Percentiles rank a stretch among this genome's conserved stretches.
These are phyloP conservation scores for Drosophila differens DNA, from an alignment of 2,888 invertebrate genomes.

Conservation along the genomic window DNA sequence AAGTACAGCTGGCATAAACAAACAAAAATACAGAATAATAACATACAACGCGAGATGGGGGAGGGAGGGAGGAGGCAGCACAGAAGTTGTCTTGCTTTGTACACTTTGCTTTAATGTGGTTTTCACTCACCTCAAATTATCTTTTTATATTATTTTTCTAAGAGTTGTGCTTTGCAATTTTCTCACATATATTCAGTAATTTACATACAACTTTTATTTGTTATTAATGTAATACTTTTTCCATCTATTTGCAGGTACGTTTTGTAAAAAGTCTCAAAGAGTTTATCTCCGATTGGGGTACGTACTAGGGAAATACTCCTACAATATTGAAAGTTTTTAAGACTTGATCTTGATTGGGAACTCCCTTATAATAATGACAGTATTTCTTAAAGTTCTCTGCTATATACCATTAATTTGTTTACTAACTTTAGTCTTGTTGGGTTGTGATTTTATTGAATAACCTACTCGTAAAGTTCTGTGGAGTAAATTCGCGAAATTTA, in stretches of 20 bases:
- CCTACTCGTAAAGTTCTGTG: not conserved
- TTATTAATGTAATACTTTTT: slow-evolving; percentile 8
- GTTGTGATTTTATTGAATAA: not conserved
- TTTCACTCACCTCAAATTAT: not conserved
- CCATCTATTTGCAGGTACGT: slow-evolving; percentile 60
- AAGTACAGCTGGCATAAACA: slow-evolving; percentile 27
- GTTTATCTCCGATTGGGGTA: not conserved
- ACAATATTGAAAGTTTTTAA: not conserved
- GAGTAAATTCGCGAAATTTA: not conserved
- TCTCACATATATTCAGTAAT: not conserved
- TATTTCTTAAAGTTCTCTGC: not conserved
- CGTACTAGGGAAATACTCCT: slow-evolving; percentile 8
- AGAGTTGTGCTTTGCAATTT: not conserved
- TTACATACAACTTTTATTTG: not conserved
- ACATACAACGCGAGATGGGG: slow-evolving; percentile 8
- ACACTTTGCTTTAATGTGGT: slow-evolving; percentile 13
- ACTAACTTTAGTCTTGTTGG: not conserved
- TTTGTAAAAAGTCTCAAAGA: not conserved
- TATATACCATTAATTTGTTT: not conserved
- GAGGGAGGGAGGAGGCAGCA: not conserved
- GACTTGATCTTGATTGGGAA: not conserved
- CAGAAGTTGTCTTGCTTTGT: slow-evolving; percentile 5
- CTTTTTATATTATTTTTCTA: not conserved
- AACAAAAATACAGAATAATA: not conserved
- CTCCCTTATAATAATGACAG: not conserved